Percentiles rank a stretch among this genome's conserved stretches.
These are phyloP conservation scores for Brassicogethes aeneus DNA, from an alignment of 2,888 invertebrate species.

Conservation along the genomic window DNA sequence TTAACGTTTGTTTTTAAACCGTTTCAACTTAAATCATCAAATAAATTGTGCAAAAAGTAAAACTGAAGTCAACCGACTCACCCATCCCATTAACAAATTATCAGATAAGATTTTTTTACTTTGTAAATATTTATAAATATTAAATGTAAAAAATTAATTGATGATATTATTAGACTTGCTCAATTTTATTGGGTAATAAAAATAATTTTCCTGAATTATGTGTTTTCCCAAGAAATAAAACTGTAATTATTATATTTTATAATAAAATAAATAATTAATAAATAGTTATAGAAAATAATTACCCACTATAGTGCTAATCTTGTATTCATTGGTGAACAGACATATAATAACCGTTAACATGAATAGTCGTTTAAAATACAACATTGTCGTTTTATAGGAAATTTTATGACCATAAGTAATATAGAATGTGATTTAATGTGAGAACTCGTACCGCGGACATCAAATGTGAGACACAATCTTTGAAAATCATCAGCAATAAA, in stretches of 20 bases:
- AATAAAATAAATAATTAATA: too few species aligned
- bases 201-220: too few species aligned
- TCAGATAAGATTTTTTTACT: neutral
- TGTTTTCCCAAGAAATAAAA: too few species aligned
- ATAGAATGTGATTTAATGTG: conserved; percentile 20
- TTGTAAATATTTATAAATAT: neutral
- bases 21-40: conserved; percentile 22
- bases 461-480: conserved; percentile 22
- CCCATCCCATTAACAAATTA: neutral
- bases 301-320: too few species aligned
- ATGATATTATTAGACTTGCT: neutral
- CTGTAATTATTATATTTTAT: too few species aligned
- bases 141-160: too few species aligned
- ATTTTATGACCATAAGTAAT: conserved; percentile 1
- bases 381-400: conserved; percentile 3
- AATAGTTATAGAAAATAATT: too few species aligned
- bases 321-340: too few species aligned
- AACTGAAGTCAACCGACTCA: neutral
- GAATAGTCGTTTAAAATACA: conserved; percentile 2
- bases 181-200: conserved; percentile 1
- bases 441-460: conserved; percentile 20
- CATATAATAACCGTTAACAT: too few species aligned
- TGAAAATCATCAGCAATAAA: conserved; percentile 26
- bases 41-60: conserved; percentile 16
- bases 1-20: conserved; percentile 28